Evolutionary conservation across 2,113 vertebrate genomes (phyloP).

Genomic region (Indicator indicator): DNA sequence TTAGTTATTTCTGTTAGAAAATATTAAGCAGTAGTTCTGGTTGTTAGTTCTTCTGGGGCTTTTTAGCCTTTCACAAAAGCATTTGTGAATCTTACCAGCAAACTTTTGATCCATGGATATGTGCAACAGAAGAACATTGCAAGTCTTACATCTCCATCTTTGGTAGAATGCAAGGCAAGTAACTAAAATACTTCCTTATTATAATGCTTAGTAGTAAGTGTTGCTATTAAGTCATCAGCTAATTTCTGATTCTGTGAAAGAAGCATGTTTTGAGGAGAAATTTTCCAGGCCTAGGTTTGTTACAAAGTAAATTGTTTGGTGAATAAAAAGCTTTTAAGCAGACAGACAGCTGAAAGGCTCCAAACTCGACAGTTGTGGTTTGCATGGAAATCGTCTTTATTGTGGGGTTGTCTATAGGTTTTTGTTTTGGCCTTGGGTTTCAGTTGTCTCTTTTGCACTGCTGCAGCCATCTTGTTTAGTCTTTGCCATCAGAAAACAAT

Average conservation of each 20-base stretch:
- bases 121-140: background rate
- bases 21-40: background rate
- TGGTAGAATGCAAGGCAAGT: background rate
- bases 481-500: conserved; percentile 55
- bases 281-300: conserved; percentile 49
- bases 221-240: conserved; percentile 48
- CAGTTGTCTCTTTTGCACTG: conserved; percentile 45
- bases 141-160: background rate
- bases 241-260: conserved; percentile 62
- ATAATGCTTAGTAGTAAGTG: background rate
- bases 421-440: conserved; percentile 53
- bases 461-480: conserved; percentile 50
- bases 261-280: conserved; percentile 48
- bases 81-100: background rate
- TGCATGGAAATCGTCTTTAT: conserved; percentile 66
- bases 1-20: background rate
- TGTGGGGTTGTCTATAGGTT: conserved; percentile 54
- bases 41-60: background rate
- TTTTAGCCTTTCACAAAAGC: background rate
- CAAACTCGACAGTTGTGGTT: conserved; percentile 60
- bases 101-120: background rate
- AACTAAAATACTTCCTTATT: conserved; percentile 51
- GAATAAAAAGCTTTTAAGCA: conserved; percentile 61
- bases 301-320: conserved; percentile 58
- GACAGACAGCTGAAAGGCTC: conserved; percentile 61